Conservation (phyloP, 2,797 vertebrate species). For the Rhyacichthys aspro region DNA sequence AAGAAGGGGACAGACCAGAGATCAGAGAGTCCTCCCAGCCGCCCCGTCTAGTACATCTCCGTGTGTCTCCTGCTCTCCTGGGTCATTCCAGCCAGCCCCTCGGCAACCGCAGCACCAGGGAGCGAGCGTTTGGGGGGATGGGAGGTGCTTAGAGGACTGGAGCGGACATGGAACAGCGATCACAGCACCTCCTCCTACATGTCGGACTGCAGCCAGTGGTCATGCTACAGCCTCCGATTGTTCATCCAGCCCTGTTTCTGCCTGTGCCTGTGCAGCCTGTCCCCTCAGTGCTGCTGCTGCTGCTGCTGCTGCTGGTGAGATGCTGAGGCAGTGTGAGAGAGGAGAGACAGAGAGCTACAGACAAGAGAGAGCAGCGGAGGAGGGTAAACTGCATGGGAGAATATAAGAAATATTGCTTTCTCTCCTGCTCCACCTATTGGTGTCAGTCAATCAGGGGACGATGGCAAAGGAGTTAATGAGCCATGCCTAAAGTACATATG, state of each 20-base stretch:
- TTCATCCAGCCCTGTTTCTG: conserved; percentile 38
- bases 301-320: conserved; percentile 49
- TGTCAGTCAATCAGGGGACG: conserved; percentile 53
- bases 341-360: conserved; percentile 10
- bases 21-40: conserved; percentile 68
- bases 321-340: conserved; percentile 60
- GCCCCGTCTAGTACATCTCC: conserved; percentile 66
- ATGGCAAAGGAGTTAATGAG: conserved; percentile 49
- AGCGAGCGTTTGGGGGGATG: conserved; percentile 48
- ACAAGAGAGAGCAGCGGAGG: conserved; percentile 23
- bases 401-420: conserved; percentile 43
- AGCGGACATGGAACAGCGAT: conserved; percentile 58
- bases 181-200: conserved; percentile 70
- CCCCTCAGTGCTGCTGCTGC: conserved; percentile 54
- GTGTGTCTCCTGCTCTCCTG: conserved; percentile 65
- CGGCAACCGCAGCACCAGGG: conserved; percentile 70
- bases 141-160: conserved; percentile 74
- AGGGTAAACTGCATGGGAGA: conserved; percentile 34
- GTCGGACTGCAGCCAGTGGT: conserved; percentile 69
- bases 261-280: conserved; percentile 41
- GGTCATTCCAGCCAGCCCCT: conserved; percentile 77
- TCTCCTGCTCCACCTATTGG: conserved; percentile 50
- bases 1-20: conserved; percentile 59
- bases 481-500: conserved; percentile 21
- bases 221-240: conserved; percentile 47